Percentiles rank a stretch among this genome's conserved stretches.
Evolutionary conservation across 2,888 invertebrate genomes (phyloP).

Genomic region (Tricholauxania praeusta): DNA sequence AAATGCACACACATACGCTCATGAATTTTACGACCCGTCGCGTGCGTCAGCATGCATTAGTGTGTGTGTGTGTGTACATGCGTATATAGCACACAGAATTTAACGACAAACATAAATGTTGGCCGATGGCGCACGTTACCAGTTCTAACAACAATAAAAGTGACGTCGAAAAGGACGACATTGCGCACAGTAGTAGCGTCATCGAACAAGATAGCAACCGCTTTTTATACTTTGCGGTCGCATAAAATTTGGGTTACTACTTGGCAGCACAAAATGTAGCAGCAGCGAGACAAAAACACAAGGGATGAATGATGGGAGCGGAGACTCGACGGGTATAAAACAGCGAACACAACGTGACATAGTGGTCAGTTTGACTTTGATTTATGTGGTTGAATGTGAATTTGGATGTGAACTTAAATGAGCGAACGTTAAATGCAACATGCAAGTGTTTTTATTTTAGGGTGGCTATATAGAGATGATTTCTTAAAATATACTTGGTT

Average conservation of each 20-base stretch:
- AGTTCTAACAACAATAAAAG: neutral
- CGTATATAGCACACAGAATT: slow-evolving; percentile 7
- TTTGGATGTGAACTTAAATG: neutral
- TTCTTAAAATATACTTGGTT: too few species aligned
- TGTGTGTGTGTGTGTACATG: neutral
- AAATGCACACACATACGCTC: slow-evolving; percentile 9
- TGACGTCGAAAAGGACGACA: neutral
- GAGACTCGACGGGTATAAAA: too few species aligned
- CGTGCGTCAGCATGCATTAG: neutral
- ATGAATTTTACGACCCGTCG: neutral
- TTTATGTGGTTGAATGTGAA: slow-evolving; percentile 21
- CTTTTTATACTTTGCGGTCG: slow-evolving; percentile 2
- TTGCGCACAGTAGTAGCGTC: neutral
- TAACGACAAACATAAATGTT: slow-evolving; percentile 3
- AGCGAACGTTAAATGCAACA: too few species aligned
- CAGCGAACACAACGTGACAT: neutral
- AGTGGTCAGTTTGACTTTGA: slow-evolving; percentile 30
- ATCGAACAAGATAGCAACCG: slow-evolving; percentile 7
- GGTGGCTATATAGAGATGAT: too few species aligned
- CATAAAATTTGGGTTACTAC: neutral
- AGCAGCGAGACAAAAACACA: too few species aligned
- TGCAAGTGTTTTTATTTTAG: too few species aligned
- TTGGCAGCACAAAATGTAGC: too few species aligned
- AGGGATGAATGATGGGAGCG: too few species aligned
- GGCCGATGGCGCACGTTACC: neutral